Evolutionary conservation across 2,113 vertebrate species (phyloP).

Genomic region (Paralichthys olivaceus): DNA sequence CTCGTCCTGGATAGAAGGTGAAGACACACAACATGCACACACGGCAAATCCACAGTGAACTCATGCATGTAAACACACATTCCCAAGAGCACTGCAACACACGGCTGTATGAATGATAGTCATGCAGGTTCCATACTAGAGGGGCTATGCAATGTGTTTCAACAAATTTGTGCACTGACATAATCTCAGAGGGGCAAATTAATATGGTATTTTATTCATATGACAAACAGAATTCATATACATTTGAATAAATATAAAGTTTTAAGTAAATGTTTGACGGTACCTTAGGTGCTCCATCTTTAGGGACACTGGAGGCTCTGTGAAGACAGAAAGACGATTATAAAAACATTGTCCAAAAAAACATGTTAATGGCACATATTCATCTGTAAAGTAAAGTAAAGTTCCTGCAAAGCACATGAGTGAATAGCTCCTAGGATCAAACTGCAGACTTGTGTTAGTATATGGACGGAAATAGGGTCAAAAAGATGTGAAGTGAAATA

Average conservation of each 20-base stretch:
- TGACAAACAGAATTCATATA: background rate
- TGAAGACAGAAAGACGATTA: slow-evolving; percentile 49
- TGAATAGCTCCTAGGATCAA: background rate
- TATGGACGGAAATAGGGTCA: too few relatives aligned
- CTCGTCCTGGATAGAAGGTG: slow-evolving; percentile 85
- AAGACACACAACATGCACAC: slow-evolving; percentile 79
- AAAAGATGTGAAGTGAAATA: too few relatives aligned
- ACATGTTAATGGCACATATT: background rate
- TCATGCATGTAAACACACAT: slow-evolving; percentile 60
- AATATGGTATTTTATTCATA: background rate
- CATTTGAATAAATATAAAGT: background rate
- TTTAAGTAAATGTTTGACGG: slow-evolving; percentile 11
- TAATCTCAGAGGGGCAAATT: slow-evolving; percentile 66
- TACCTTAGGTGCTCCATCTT: slow-evolving; percentile 87
- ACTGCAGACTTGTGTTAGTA: background rate
- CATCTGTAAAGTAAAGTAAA: background rate
- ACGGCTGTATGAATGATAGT: slow-evolving; percentile 22
- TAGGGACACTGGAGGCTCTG: slow-evolving; percentile 83
- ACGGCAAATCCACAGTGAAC: slow-evolving; percentile 74
- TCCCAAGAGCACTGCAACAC: slow-evolving; percentile 40
- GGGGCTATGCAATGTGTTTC: slow-evolving; percentile 39
- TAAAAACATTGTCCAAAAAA: slow-evolving; percentile 8
- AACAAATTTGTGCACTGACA: slow-evolving; percentile 29
- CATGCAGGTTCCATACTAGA: slow-evolving; percentile 26
- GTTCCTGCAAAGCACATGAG: background rate